phyloP scores from a whole-genome alignment of 2,113 vertebrate genomes.

The Gnathonemus longibarbis region DNA sequence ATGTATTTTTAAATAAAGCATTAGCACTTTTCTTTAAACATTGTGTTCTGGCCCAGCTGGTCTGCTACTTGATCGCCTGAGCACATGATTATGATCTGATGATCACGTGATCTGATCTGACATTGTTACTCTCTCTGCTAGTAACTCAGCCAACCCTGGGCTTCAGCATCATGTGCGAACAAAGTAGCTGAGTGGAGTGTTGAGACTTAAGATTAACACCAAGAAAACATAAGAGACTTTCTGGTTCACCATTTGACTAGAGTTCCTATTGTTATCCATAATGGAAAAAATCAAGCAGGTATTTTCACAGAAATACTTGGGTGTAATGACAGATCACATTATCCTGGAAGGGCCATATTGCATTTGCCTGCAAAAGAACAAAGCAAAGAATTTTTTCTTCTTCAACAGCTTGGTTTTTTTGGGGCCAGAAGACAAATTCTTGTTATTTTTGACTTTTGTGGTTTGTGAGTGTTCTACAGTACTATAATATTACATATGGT shows the following conservation, averaged over 20 bases:
- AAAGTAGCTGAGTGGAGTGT: not conserved
- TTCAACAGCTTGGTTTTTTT: not conserved
- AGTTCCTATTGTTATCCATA: not conserved
- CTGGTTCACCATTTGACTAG: not conserved
- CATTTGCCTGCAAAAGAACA: not conserved
- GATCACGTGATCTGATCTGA: not conserved
- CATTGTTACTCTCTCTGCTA: not conserved
- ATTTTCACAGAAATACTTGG: not conserved
- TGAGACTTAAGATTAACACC: not conserved
- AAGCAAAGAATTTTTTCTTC: not conserved
- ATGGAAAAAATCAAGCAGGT: not conserved
- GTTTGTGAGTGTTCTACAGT: not conserved
- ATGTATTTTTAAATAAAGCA: not conserved
- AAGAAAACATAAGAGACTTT: not conserved
- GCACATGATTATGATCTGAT: not conserved
- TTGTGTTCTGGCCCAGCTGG: not conserved
- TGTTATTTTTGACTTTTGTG: not conserved
- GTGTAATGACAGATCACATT: not conserved
- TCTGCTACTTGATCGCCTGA: not conserved
- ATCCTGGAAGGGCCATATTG: not conserved
- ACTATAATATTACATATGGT: not conserved
- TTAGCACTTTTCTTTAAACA: not conserved
- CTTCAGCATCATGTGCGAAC: not conserved
- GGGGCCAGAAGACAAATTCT: not conserved
- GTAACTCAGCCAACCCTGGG: not conserved